These are phyloP conservation scores for Aphodius granarius DNA, from an alignment of 2,888 invertebrate genomes.

Conservation along the genomic window DNA sequence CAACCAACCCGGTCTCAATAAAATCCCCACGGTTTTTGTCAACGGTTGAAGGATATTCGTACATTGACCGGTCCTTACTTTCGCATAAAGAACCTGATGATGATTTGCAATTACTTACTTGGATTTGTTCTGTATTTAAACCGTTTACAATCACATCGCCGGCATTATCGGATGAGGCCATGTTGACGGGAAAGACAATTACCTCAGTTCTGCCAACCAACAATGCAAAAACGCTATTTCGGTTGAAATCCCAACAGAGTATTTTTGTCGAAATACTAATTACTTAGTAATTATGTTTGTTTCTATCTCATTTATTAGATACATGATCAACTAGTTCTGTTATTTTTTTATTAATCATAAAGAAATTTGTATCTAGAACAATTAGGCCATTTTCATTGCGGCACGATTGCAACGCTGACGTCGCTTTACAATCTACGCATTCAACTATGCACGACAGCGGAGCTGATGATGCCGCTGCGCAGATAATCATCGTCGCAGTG, in stretches of 20 bases:
- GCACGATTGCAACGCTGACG: too few relatives aligned
- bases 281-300: too few relatives aligned
- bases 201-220: slow-evolving; percentile 15
- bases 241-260: neutral
- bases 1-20: neutral
- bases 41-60: neutral
- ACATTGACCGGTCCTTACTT: neutral
- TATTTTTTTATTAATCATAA: too few relatives aligned
- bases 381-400: too few relatives aligned
- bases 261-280: neutral
- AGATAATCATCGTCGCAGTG: too few relatives aligned
- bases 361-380: too few relatives aligned
- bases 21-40: neutral
- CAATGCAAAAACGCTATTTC: slow-evolving; percentile 1
- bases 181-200: slow-evolving; percentile 21
- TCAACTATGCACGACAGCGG: too few relatives aligned
- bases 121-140: slow-evolving; percentile 32
- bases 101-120: slow-evolving; percentile 31
- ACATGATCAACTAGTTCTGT: neutral
- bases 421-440: too few relatives aligned
- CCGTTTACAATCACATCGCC: slow-evolving; percentile 36
- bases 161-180: slow-evolving; percentile 38
- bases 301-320: too few relatives aligned
- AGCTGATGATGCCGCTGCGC: too few relatives aligned
- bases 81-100: neutral